Evolutionary conservation across 2,113 vertebrate genomes (phyloP), one percentile per base, ranked within the genome.

Genomic region (Oplegnathus fasciatus): DNA sequence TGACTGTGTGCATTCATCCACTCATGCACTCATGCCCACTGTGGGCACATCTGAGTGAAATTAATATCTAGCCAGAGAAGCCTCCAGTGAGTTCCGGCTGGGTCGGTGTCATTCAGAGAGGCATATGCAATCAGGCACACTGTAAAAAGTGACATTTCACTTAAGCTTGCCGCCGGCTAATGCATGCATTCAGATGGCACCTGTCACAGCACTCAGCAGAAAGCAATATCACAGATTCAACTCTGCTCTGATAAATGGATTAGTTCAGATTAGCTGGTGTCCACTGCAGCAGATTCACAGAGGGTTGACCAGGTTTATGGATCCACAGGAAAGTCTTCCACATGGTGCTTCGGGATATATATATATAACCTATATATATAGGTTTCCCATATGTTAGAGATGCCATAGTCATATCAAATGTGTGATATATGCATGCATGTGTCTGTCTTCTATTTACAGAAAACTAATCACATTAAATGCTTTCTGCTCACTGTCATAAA

Each of bases 81-180:
- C 64, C 89, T 78, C 88, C 30, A 0, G 83, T 82, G 91, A 81
- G 28, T 80, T 84, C 68, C 3, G 70, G 30, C 80, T 48, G 2
- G 75, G 77, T 76, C 42, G 20, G 60, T 83, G 83, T 89, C 88
- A 72, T 75, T 88, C 52, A 10, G 74, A 69, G 76, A 79, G 67
- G 42, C 67, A 78, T 70, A 54, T 52, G 83, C 83, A 86, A 88
- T 90, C 86, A 87, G 28, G 57, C 61, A 55, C 83, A 62, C 65
- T 89, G 88, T 89, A 88, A 86, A 85, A 90, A 89, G 66, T 84
- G 90, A 90, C 90, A 93, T 92, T 92, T 93, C 89, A 86, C 85
- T 92, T 91, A 91, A 91, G 85, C 90, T 83, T 46, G 84, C 30
- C n/a, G 55, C 24, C 11, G 10, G 62, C 54, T 83, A 84, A 88